Evolutionary conservation across 2,888 invertebrate genomes (phyloP), one percentile per base, ranked within the genome.

Genomic region (Slavum lentiscoides): DNA sequence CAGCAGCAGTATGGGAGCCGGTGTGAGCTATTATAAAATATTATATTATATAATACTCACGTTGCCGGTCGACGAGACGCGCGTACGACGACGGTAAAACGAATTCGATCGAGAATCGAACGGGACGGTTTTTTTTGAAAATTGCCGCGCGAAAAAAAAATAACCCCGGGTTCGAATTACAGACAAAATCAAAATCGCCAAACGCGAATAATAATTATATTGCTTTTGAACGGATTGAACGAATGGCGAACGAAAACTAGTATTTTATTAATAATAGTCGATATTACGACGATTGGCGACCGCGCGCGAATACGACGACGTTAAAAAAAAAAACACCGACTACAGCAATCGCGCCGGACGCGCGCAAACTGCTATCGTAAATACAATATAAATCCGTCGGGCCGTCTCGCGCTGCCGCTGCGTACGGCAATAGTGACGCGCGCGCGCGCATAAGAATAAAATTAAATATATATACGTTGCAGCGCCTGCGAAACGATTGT

Each of bases 291-390:
- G 19, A 58, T 21, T 23, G 23, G 15, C 61, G 61, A 23, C 11
- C 13, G 1, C 61, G 61, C 3, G 19, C 61, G 59, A 30, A 30
- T 11, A 21, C n/a, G 66, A 37, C 66, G 66, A 30, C 30, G 4
- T 4, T 2, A 30, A 30, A 30, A 37, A 8, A 4, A 21, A 64
- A 64, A 64, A 64, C 37, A 49, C 21, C 67, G 15, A 67, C 67
- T 49, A 21, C 30, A 30, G 30, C 30, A 30, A 30, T 49, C 67
- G 67, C 67, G 67, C 49, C 49, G 67, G 67, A 43, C 67, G 67
- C 67, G 67, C 43, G 67, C 21, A 21, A 49, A 67, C 67, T 67
- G 67, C 43, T 64, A 37, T 64, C 37, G 23, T 61, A 30, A 21
- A 23, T 39, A 49, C 3, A 64, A 64, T 9, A 9, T 9, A 9